Conservation (phyloP, 2,113 vertebrate species). For the Trogon melanurus region DNA sequence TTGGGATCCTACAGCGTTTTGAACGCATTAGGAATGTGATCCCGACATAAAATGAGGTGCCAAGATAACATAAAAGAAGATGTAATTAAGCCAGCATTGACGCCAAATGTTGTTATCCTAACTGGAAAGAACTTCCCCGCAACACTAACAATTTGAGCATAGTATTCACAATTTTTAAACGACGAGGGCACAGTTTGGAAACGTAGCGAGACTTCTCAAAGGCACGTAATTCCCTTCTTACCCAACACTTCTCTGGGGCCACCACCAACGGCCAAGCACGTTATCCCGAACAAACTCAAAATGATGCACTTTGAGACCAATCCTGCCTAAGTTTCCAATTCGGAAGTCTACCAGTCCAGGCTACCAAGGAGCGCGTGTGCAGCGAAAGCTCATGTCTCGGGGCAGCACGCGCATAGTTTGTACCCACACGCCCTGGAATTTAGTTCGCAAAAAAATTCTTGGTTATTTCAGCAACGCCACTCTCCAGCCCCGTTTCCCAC, state of each 20-base stretch:
- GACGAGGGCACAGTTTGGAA: not conserved
- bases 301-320: not conserved
- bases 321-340: not conserved
- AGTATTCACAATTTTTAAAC: not conserved
- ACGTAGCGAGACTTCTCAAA: constrained; percentile 20
- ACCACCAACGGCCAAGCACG: not conserved
- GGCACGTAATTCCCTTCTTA: constrained; percentile 8
- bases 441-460: not conserved
- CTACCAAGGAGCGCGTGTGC: accelerated
- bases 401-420: not conserved
- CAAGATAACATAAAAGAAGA: constrained; percentile 53
- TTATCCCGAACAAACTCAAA: not conserved
- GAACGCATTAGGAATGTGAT: constrained; percentile 31
- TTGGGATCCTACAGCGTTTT: constrained; percentile 61
- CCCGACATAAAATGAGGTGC: constrained; percentile 38
- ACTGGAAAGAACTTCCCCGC: not conserved
- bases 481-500: not conserved
- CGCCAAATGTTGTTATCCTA: not conserved
- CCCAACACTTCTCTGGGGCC: not conserved
- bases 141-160: not conserved
- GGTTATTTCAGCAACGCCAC: not conserved
- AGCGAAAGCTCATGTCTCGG: not conserved
- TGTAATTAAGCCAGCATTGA: constrained; percentile 46
- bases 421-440: not conserved
- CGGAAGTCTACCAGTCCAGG: not conserved